Evolutionary conservation across 1,140 invertebrate genomes (phyloP), one percentile per base, ranked within the genome.

Genomic region (Belonocnema kinseyi): DNA sequence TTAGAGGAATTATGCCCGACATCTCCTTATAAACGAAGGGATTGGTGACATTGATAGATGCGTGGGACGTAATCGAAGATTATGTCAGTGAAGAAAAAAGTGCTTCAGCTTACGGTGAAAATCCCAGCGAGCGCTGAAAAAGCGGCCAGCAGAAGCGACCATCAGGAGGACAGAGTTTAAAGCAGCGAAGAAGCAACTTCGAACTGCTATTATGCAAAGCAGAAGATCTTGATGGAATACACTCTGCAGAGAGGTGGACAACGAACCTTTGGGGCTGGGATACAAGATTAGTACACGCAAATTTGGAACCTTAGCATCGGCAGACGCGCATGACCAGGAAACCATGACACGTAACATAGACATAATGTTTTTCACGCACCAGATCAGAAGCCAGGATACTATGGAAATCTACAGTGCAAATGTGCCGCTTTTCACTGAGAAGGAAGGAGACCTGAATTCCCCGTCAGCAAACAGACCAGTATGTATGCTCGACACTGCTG

Each of bases 401-500:
- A 3, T 5, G 4, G 53, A 17, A 2, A 17, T 0, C n/a, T 0
- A 8, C 16, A 17, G n/a, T 17, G 4, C 0, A 17, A 11, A 53
- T 3, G 0, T 14, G 19, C 46, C 13, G 66, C 16, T 3, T 8
- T n/a, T 14, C 6, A 16, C 17, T 6, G 33, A 86, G 72, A 21
- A 56, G 11, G 82, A 82, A 13, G 73, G 77, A 17, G 5, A 70
- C 16, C 61, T 33, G 8, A 75, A 79, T 17, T 70, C 40, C 1
- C 88, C n/a, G n/a, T n/a, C n/a, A n/a, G n/a, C n/a, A n/a, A n/a
- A n/a, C n/a, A n/a, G n/a, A n/a, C n/a, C n/a, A n/a, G n/a, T n/a
- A n/a, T n/a, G n/a, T 14, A 77, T 90, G 8, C 78, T 90, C 1
- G 83, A 88, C 33, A 76, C 85, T 2, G 51, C 88, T 3, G 88